These are phyloP conservation scores for Anolis apletophallus DNA, from an alignment of 2,797 vertebrate genomes.

Conservation along the genomic window DNA sequence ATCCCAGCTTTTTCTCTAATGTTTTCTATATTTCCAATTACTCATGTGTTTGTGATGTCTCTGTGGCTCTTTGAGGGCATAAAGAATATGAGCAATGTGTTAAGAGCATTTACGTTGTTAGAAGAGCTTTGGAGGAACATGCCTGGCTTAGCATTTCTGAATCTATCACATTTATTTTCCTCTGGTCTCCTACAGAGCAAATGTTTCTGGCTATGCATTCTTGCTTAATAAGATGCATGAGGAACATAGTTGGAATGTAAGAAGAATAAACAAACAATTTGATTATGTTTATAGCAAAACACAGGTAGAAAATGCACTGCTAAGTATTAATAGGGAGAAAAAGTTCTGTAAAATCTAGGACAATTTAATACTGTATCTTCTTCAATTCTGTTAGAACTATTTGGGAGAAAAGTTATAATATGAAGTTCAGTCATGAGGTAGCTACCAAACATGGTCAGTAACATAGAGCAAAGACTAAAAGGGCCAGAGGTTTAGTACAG, in stretches of 20 bases:
- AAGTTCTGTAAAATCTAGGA: background rate
- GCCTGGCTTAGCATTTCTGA: constrained; percentile 36
- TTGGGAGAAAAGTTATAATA: constrained; percentile 5
- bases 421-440: background rate
- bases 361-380: constrained; percentile 22
- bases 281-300: constrained; percentile 45
- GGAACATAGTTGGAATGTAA: constrained; percentile 10
- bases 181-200: constrained; percentile 45
- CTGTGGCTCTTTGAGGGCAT: constrained; percentile 52
- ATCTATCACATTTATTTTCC: constrained; percentile 55
- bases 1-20: constrained; percentile 41
- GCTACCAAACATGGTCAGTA: background rate
- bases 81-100: constrained; percentile 52
- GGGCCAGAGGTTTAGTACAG: too few species aligned
- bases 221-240: constrained; percentile 45
- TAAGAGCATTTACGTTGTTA: constrained; percentile 34
- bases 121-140: constrained; percentile 35
- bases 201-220: constrained; percentile 45
- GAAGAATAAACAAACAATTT: constrained; percentile 51
- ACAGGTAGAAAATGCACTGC: constrained; percentile 39
- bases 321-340: constrained; percentile 24
- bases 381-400: constrained; percentile 1
- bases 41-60: constrained; percentile 38
- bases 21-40: constrained; percentile 40
- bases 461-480: background rate